Conservation (phyloP, 2,113 vertebrate species). For the Colistium nudipinnis region DNA sequence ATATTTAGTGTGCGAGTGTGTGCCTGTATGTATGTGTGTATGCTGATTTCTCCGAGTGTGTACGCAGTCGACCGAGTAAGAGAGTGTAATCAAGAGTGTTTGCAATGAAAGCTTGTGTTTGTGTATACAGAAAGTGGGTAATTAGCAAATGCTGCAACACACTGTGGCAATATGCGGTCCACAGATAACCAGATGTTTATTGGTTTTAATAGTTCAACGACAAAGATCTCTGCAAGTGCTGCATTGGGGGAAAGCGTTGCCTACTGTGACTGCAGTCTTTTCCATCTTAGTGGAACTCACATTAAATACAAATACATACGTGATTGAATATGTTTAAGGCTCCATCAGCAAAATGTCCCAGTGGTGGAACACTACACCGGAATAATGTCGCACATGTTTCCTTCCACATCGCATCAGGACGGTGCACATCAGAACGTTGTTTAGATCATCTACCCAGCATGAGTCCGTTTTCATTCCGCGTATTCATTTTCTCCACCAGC, state of each 20-base stretch:
- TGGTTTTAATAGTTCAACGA: conserved; percentile 68
- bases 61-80: conserved; percentile 19
- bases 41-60: conserved; percentile 26
- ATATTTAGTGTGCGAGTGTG: conserved; percentile 52
- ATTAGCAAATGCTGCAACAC: conserved; percentile 69
- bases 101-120: conserved; percentile 11
- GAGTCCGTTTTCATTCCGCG: not conserved
- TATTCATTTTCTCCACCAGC: not conserved
- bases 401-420: not conserved
- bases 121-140: conserved; percentile 59
- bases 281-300: conserved; percentile 12
- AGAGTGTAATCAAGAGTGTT: conserved; percentile 47
- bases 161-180: conserved; percentile 69
- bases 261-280: conserved; percentile 39
- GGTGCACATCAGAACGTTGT: not conserved
- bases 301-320: conserved; percentile 1
- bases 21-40: conserved; percentile 8
- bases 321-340: not conserved
- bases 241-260: conserved; percentile 37
- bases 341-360: conserved; percentile 2
- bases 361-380: not conserved
- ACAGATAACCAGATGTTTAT: conserved; percentile 73
- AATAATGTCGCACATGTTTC: not conserved
- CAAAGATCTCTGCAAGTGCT: conserved; percentile 46
- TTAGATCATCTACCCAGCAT: not conserved